A percentile compares a stretch with the other conserved stretches of the same genome.
These are phyloP conservation scores for Caloenas nicobarica DNA, from an alignment of 2,113 vertebrate species.

Conservation along the genomic window DNA sequence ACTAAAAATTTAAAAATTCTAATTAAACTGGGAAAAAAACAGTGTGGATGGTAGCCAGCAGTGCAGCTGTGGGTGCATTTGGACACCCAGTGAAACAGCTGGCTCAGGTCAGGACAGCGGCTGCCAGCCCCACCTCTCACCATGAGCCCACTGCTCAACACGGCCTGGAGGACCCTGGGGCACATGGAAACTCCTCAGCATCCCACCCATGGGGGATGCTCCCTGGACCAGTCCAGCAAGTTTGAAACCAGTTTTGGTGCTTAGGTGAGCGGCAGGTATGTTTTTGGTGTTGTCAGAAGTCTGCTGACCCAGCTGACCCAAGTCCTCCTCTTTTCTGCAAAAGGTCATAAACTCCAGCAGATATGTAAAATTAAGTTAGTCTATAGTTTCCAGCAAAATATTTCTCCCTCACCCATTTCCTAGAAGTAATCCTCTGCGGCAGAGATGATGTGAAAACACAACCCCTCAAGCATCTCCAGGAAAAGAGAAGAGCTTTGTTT, in stretches of 20 bases:
- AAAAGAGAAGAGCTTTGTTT: not conserved
- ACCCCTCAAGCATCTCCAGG: not conserved
- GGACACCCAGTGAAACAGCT: not conserved
- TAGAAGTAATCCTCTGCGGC: not conserved
- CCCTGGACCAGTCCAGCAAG: not conserved
- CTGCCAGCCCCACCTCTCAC: not conserved
- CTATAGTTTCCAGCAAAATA: not conserved
- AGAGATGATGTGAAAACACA: not conserved
- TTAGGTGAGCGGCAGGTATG: not conserved
- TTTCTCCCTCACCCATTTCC: not conserved
- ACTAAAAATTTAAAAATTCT: not conserved
- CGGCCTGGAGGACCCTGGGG: accelerated
- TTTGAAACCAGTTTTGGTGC: not conserved
- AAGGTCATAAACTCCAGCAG: not conserved
- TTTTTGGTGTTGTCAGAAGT: not conserved
- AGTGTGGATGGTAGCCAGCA: not conserved
- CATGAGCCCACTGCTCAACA: not conserved
- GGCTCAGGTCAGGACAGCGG: too few species aligned
- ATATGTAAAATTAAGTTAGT: not conserved
- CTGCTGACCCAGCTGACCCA: not conserved
- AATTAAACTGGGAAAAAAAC: not conserved
- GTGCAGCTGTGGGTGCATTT: not conserved
- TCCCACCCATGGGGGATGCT: too few species aligned
- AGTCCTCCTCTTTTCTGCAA: not conserved
- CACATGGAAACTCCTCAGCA: not conserved